Percentiles rank a stretch among this genome's conserved stretches.
Evolutionary conservation across 2,888 invertebrate genomes (phyloP).

Genomic region (Patella ulyssiponensis): DNA sequence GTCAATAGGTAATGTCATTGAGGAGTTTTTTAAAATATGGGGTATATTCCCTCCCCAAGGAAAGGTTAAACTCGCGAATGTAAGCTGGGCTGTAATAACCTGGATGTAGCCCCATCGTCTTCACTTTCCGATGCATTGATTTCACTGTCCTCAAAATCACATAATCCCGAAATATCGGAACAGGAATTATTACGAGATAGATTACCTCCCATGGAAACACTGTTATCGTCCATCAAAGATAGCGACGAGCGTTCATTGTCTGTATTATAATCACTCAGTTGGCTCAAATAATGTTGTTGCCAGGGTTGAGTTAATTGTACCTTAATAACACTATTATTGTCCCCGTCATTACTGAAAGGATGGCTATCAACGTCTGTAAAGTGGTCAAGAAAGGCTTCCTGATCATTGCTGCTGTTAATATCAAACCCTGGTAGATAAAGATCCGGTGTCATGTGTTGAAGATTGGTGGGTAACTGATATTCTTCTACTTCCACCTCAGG

Average conservation of each 20-base stretch:
- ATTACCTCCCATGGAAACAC: constrained; percentile 78
- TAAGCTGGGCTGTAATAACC: constrained; percentile 28
- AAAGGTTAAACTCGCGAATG: constrained; percentile 34
- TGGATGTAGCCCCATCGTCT: constrained; percentile 57
- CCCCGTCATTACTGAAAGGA: constrained; percentile 49
- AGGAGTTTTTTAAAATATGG: no score
- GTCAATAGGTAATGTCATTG: no score
- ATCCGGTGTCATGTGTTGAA: constrained; percentile 87
- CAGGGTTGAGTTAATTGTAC: constrained; percentile 19
- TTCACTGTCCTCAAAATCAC: constrained; percentile 85
- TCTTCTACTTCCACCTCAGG: constrained; percentile 60
- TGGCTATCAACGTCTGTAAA: constrained; percentile 38
- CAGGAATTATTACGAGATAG: constrained; percentile 79
- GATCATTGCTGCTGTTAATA: constrained; percentile 42
- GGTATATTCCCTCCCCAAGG: no score
- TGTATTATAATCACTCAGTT: constrained; percentile 67
- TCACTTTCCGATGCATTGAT: constrained; percentile 67
- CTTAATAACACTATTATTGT: constrained; percentile 63
- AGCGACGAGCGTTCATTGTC: constrained; percentile 78
- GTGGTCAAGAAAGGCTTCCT: constrained; percentile 34
- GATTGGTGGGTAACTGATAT: constrained; percentile 71
- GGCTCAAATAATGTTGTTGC: constrained; percentile 22
- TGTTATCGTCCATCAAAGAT: constrained; percentile 79
- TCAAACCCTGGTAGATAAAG: constrained; percentile 81
- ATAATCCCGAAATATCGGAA: constrained; percentile 89